A percentile compares a stretch with the other conserved stretches of the same genome.
Evolutionary conservation across 2,888 invertebrate genomes (phyloP).

Genomic region (Philopedon plagiatum): DNA sequence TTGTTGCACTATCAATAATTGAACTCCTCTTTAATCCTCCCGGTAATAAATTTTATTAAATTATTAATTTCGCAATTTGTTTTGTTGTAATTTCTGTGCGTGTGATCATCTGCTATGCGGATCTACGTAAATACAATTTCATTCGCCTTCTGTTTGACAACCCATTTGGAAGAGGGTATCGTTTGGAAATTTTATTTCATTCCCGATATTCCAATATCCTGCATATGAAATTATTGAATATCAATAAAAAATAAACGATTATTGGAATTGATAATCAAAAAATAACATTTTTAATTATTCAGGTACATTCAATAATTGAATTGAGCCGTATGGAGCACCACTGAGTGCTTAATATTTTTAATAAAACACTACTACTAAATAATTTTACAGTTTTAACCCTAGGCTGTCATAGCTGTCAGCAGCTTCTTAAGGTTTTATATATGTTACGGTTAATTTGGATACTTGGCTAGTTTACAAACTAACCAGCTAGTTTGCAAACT

Average conservation of each 20-base stretch:
- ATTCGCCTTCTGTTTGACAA: conserved; percentile 12
- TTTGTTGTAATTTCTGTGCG: conserved; percentile 26
- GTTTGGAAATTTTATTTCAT: conserved; percentile 8
- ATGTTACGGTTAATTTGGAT: no score
- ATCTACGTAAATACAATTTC: conserved; percentile 11
- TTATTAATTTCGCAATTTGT: conserved; percentile 36
- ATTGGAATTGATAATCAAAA: not conserved
- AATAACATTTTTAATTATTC: conserved; percentile 11
- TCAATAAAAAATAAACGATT: not conserved
- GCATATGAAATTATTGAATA: not conserved
- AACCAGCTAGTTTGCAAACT: no score
- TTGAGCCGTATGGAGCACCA: no score
- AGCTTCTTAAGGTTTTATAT: no score
- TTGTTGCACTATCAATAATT: conserved; percentile 38
- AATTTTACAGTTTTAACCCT: no score
- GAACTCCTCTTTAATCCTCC: conserved; percentile 30
- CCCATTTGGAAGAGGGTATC: conserved; percentile 1
- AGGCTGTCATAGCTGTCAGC: no score
- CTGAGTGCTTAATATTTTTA: no score
- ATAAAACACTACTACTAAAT: no score
- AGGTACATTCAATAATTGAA: not conserved
- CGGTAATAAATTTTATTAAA: conserved; percentile 35
- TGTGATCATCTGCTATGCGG: conserved; percentile 14
- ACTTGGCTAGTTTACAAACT: no score
- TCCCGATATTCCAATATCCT: not conserved